Evolutionary conservation across 2,888 invertebrate species (phyloP).

Genomic region (Pristionchus arcanus): DNA sequence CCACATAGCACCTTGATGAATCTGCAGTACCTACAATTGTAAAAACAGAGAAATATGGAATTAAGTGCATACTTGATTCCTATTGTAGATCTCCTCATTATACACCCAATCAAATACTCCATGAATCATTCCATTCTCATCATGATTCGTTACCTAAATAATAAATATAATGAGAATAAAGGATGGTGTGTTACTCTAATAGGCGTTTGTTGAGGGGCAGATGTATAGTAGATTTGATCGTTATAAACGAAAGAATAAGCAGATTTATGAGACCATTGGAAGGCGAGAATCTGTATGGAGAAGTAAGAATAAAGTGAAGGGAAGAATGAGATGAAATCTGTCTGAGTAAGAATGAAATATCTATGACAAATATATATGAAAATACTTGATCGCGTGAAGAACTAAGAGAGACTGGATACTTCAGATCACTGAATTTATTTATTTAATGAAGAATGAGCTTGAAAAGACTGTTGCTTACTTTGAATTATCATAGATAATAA

Average conservation of each 20-base stretch:
- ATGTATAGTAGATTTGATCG: background rate
- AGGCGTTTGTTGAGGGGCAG: background rate
- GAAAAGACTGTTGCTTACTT: background rate
- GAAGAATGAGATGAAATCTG: background rate
- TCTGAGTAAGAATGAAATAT: background rate
- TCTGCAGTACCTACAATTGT: background rate
- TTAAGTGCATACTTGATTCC: background rate
- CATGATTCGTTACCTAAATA: background rate
- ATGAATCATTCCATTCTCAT: conserved; percentile 27
- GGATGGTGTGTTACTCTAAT: background rate
- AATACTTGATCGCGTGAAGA: background rate
- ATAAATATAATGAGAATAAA: background rate
- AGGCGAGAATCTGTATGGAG: background rate
- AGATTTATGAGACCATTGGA: background rate
- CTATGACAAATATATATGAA: background rate
- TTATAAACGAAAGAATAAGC: background rate
- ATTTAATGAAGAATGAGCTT: background rate
- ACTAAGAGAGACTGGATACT: background rate
- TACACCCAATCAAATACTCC: conserved; percentile 50
- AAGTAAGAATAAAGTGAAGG: conserved; percentile 5
- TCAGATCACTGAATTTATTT: background rate
- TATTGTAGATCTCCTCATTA: conserved; percentile 20
- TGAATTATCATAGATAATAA: background rate
- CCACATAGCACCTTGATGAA: conserved; percentile 34
- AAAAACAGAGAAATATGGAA: background rate